Percentiles rank a stretch among this genome's conserved stretches.
phyloP scores from a whole-genome alignment of 2,888 invertebrate species.

The Hetaerina titia region DNA sequence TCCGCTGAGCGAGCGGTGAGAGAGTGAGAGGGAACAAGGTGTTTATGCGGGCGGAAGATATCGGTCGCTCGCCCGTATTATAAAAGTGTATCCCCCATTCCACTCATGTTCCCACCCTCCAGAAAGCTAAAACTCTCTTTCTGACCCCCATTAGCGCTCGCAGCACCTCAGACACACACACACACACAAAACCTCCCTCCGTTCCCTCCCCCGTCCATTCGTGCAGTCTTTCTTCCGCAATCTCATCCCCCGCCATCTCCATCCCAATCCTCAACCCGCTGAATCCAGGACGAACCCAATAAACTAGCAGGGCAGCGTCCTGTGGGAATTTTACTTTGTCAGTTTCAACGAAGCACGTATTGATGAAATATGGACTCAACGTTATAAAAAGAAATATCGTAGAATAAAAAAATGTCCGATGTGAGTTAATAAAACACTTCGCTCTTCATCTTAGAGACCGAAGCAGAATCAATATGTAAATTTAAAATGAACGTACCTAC shows the following conservation, averaged over 20 bases:
- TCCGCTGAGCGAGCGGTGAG: background rate
- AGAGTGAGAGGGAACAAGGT: background rate
- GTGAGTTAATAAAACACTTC: too few relatives aligned
- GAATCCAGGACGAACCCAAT: too few relatives aligned
- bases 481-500: too few relatives aligned
- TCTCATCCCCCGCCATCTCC: background rate
- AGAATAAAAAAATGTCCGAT: too few relatives aligned
- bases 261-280: background rate
- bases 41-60: conserved; percentile 27
- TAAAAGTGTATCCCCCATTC: background rate
- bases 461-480: too few relatives aligned
- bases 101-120: background rate
- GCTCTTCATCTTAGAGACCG: too few relatives aligned
- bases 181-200: background rate
- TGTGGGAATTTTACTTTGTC: too few relatives aligned
- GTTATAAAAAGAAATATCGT: too few relatives aligned
- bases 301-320: too few relatives aligned
- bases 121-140: background rate
- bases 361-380: too few relatives aligned
- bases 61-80: background rate
- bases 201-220: background rate
- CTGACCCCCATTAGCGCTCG: background rate
- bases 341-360: too few relatives aligned
- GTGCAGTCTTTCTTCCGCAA: background rate
- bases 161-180: too few relatives aligned